Base-by-base conservation (phyloP, 2,113 vertebrate genomes). In the Clinocottus analis region DNA sequence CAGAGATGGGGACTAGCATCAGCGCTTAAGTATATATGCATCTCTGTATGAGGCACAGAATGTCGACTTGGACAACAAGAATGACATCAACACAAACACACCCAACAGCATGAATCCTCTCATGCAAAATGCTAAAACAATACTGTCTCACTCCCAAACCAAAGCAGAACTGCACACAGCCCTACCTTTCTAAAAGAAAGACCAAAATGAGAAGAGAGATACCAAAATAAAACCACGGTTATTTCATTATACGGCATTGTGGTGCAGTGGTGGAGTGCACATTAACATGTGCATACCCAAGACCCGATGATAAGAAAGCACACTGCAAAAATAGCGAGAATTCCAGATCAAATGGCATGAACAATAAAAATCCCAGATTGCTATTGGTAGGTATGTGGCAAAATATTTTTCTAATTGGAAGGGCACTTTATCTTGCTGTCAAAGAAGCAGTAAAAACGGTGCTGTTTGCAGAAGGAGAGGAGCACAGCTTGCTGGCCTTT, bases 361-460 rank as follows among this genome's bases (percentile, higher is more conserved):
- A 93, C 90, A 92, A 92, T 78, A 92, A 91, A 92, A 92, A 86
- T 60, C 77, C 27, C 77, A 77, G 80, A 85, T 87, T 83, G 80
- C 83, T 83, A 83, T 87, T 91, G 89, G 91, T 92, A 94, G 92
- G 92, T 94, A 94, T 92, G 93, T 82, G 91, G 85, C 91, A 92
- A 94, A 95, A 95, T 95, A 95, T 95, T 94, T 94, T 95, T 95
- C 93, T 95, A 95, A 95, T 95, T 95, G 95, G 95, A 94, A 87
- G 90, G 93, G 92, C 91, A 93, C 94, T 95, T 94, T 91, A 93
- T 95, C 94, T 95, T 95, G 92, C 94, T 95, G 95, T 95, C 95
- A 94, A 91, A 88, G 77, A 90, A 71, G 94, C 92, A 92, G 92
- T 94, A 94, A 95, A 95, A 93, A 94, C 87, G 31, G 75, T 39